phyloP scores from a whole-genome alignment of 1,140 invertebrate genomes.

The Campodea augens region DNA sequence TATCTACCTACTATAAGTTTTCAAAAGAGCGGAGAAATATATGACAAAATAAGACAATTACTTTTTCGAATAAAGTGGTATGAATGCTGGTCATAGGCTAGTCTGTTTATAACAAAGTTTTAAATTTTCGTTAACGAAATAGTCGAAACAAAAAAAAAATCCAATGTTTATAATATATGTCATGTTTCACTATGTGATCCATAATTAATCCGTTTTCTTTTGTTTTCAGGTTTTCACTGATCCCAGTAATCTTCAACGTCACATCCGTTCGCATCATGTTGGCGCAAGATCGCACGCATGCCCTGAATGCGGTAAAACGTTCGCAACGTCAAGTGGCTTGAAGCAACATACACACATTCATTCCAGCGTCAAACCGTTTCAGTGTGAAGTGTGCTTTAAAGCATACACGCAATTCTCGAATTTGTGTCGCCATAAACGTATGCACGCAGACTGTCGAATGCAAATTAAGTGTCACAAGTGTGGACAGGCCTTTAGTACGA shows the following conservation, averaged over 20 bases:
- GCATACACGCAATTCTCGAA: slow-evolving; percentile 99
- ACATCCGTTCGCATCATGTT: slow-evolving; percentile 83
- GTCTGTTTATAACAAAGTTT: too few species aligned
- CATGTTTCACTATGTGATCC: too few species aligned
- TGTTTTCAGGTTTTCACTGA: slow-evolving; percentile 70
- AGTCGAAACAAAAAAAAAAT: too few species aligned
- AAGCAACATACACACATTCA: slow-evolving; percentile 99
- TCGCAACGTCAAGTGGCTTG: slow-evolving; percentile 87
- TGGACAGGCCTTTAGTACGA: slow-evolving; percentile 71
- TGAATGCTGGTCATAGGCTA: too few species aligned
- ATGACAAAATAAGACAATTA: too few species aligned
- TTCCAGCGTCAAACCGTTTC: slow-evolving; percentile 93
- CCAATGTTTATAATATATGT: too few species aligned
- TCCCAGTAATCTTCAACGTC: slow-evolving; percentile 85
- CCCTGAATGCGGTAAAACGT: slow-evolving; percentile 94
- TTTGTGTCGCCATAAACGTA: slow-evolving; percentile 94
- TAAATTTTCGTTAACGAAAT: too few species aligned
- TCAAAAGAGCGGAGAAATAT: too few species aligned
- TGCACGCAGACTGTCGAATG: slow-evolving; percentile 73
- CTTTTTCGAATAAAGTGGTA: too few species aligned
- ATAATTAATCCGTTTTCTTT: slow-evolving; percentile 7
- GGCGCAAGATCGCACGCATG: slow-evolving; percentile 88
- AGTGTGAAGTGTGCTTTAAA: slow-evolving; percentile 79
- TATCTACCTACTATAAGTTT: too few species aligned
- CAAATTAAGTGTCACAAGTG: slow-evolving; percentile 84